Evolutionary conservation across 2,888 invertebrate species (phyloP), one percentile per base, ranked within the genome.

Genomic region (Salticus scenicus): DNA sequence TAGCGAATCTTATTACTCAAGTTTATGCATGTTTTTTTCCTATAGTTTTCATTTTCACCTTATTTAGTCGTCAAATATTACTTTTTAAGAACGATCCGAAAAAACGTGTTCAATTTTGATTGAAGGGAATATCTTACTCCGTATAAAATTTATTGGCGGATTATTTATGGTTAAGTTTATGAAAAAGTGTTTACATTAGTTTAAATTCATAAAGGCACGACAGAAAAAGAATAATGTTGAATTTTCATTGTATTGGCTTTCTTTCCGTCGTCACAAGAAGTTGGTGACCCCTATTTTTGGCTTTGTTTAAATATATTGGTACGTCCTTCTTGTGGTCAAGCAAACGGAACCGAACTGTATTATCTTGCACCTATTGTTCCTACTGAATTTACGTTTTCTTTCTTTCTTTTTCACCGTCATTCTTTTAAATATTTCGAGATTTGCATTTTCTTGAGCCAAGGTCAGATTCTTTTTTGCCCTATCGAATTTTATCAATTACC

Each of bases 371-470:
- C 74, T 28, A 75, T 75, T 75, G 74, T 75, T 75, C 28, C 66
- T 20, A 27, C 5, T 24, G 4, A 24, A 12, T 20, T 20, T 57
- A 24, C 17, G 24, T 57, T 47, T 47, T 47, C 42, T 47, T 10
- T 17, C 7, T 17, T 47, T 10, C 17, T 47, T 47, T 47, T 47
- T 47, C 12, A 17, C 17, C 17, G 14, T 5, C 47, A 2, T 57
- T 24, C 7, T 57, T 24, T 24, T 57, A 27, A 27, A 7, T n/a
- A 63, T 37, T 31, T 74, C 72, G n/a, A 42, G 41, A 75, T 75
- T 66, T 64, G 66, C 74, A 75, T 75, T 66, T 27, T 24, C 42
- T 66, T 75, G 27, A 4, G 64, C 66, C n/a, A 75, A 75, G 74
- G 74, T 42, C 74, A 41, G 33, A n/a, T n/a, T 10, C 57, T 17